Base-by-base conservation (phyloP, 2,888 invertebrate genomes). In the Orthosia incerta region DNA sequence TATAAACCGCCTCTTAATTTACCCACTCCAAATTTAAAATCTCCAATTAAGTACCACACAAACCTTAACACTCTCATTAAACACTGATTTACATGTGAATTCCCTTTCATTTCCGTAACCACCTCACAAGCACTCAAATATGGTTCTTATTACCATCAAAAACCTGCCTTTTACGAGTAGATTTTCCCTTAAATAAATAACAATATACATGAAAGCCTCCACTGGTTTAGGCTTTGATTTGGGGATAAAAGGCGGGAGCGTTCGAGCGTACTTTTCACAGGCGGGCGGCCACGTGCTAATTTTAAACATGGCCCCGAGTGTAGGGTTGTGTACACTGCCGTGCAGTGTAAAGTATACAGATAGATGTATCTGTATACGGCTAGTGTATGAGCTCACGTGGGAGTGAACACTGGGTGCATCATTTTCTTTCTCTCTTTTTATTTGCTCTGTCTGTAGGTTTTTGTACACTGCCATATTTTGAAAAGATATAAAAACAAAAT, bases 221-320 rank as follows among this genome's bases (percentile, higher is more conserved):
- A 80, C 71, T 78, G 87, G 84, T 88, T 87, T 80, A 87, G 86
- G 87, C 83, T 79, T 84, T 83, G 86, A 87, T 89, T 91, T 89
- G 85, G 92, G 93, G 93, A 92, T 93, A 90, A 93, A 94, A 94
- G 93, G 76, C 89, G 87, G 71, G 86, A 80, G 70, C 90, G 76
- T 78, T 89, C 86, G 82, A 83, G 88, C 90, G 90, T 74, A 74
- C 70, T 73, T 76, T 83, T 85, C 85, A 88, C 93, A 89, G 90
- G 79, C 85, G 86, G 86, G 61, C 91, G 89, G 79, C 71, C 89
- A 74, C 85, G 88, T 76, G 89, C 87, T 93, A 93, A 93, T 90
- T 91, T 90, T 93, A 93, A 87, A 87, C 88, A 70, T 71, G 78
- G 78, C 77, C 74, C 69, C 67, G 62, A 70, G 48, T 76, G 61